Conservation (phyloP, 2,797 vertebrate genomes). For the Simalia tracyae region DNA sequence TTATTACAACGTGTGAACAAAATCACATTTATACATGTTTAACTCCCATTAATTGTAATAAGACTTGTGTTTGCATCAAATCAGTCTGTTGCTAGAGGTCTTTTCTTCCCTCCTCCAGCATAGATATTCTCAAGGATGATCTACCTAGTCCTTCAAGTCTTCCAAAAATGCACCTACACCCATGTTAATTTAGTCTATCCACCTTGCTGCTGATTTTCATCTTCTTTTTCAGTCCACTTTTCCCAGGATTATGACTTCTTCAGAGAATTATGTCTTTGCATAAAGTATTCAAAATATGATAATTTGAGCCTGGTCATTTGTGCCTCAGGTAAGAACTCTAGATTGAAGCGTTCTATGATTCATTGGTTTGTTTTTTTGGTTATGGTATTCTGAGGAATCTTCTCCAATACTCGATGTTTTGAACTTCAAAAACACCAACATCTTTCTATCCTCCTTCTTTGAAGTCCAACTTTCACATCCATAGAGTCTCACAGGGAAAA, state of each 20-base stretch:
- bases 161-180: not conserved
- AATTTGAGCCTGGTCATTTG: not conserved
- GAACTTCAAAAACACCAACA: not conserved
- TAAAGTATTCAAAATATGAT: not conserved
- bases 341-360: not conserved
- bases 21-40: not conserved
- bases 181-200: not conserved
- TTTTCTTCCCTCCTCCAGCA: not conserved
- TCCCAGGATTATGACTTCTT: not conserved
- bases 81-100: not conserved
- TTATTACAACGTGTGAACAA: not conserved
- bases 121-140: not conserved
- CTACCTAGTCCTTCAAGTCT: not conserved
- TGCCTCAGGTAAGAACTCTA: not conserved
- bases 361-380: not conserved
- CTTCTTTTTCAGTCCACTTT: not conserved
- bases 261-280: not conserved
- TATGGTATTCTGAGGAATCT: not conserved
- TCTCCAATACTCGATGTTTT: not conserved
- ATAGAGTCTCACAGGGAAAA: not conserved
- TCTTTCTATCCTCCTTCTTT: not conserved
- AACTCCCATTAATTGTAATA: not conserved
- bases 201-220: not conserved
- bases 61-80: not conserved
- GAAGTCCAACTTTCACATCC: not conserved